Base-by-base conservation (phyloP, 2,797 vertebrate genomes). In the Vultur gryphus region DNA sequence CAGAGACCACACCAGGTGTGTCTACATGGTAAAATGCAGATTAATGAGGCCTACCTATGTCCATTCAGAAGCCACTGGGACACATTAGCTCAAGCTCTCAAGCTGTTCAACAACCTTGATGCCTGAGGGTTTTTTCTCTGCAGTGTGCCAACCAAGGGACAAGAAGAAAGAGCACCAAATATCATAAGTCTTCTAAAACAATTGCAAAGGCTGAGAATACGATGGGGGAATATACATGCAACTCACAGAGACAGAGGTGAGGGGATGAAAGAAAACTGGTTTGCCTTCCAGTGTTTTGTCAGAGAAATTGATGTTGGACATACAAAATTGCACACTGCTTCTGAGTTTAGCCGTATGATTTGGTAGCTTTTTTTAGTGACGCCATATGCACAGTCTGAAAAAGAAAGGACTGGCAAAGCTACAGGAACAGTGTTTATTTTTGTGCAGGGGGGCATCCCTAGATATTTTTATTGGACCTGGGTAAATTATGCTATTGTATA, bases 281-380 rank as follows among this genome's bases (percentile, higher is more conserved):
- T 94, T 91, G 41, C 57, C 69, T 94, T 83, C 44, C 57, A 71
- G 66, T 85, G 37, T 83, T 94, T 93, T 94, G 23, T 89, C 75
- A 93, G 84, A 83, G 59, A 94, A 93, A 92, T 65, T 61, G 58
- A 61, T 71, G 33, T 69, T 78, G 82, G 82, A 84, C 61, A 70
- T 44, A 65, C 5, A 79, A 77, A 93, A 79, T 4, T 76, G 61
- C 72, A 59, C 43, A 10, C 33, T 21, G 48, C 43, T 37, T 69
- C 76, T 91, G 84, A 93, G 57, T 95, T 93, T 64, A 86, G 58
- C 41, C 1, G 1, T 88, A 70, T 66, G 62, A 88, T 84, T 90
- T 9, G 1, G n/a, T 81, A 88, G 65, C 44, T 87, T 95, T 94
- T 92, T 95, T 90, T 85, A 92, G 84, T 85, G 84, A 76, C 70